Evolutionary conservation across 1,140 invertebrate species (phyloP), one percentile per base, ranked within the genome.

Genomic region (Rhysida immarginata): DNA sequence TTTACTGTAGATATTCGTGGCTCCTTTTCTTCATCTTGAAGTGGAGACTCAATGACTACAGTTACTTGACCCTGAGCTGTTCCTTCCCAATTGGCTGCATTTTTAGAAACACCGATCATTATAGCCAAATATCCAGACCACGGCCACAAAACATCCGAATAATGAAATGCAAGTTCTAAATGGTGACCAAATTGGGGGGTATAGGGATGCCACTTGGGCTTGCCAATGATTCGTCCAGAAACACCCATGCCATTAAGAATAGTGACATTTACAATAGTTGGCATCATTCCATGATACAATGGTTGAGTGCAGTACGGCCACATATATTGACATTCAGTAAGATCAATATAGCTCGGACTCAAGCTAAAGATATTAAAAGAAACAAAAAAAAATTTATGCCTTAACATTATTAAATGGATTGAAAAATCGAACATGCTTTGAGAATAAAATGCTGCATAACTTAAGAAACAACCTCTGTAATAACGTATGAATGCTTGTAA

Each of bases 301-400:
- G 92, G 88, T 70, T 98, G 94, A 16, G 89, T 91, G 66, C 92
- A 97, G 65, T 96, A 96, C 0, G 94, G 92, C 91, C 91, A 96
- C 90, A 95, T 94, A 67, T 95, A 96, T 58, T 89, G 87, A 66
- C 88, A 94, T 68, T 96, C 91, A 0, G 85, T 89, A 23, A 94
- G 74, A 69, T 96, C 92, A 58, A 96, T 81, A 67, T 95, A 96
- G 59, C 84, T 82, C 2, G 76, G 74, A 60, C 64, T 66, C 29
- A 69, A 58, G 53, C 69, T 71, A 59, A 23, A 64, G 61, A 42
- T 23, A 48, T 41, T 11, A 59, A 41, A 53, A 53, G 50, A 26
- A 8, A 27, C 14, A n/a, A 48, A 48, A 51, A 25, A 23, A 8
- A 35, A 35, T 35, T 35, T 35, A 35, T n/a, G n/a, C n/a, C n/a